Conservation (phyloP, 2,113 vertebrate genomes). For the Brienomyrus longianalis region DNA sequence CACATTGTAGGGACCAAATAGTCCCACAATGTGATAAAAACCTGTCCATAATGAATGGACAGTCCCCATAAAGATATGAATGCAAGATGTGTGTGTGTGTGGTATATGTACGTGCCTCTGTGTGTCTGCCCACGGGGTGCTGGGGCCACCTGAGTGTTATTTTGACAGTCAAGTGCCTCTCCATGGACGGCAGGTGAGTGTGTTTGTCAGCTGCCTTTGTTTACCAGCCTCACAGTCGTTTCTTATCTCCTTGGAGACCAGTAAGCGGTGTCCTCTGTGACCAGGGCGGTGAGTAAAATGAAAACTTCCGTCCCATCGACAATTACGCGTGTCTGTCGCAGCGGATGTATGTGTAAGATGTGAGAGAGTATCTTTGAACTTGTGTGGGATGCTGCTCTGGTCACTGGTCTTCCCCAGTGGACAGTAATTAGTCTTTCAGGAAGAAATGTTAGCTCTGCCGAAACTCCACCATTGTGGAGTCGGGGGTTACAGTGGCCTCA, state of each 20-base stretch:
- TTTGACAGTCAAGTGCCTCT: neutral
- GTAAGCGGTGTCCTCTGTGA: neutral
- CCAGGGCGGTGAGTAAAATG: neutral
- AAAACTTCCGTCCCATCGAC: neutral
- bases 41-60: too few species aligned
- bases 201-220: slow-evolving; percentile 14
- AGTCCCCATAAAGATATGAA: too few species aligned
- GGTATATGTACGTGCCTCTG: neutral
- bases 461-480: neutral
- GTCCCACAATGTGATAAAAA: neutral
- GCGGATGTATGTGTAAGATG: neutral
- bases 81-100: neutral
- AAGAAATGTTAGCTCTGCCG: neutral
- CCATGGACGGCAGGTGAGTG: neutral
- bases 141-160: neutral
- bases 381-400: neutral
- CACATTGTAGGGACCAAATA: neutral
- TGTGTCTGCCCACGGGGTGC: neutral
- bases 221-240: slow-evolving; percentile 7
- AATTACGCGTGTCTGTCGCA: neutral
- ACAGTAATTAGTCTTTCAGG: slow-evolving; percentile 22
- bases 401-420: neutral
- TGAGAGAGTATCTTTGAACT: neutral
- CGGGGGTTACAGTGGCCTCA: neutral
- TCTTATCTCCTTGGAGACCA: slow-evolving; percentile 11